A percentile compares a stretch with the other conserved stretches of the same genome.
These are phyloP conservation scores for Stenolophus ochropezus DNA, from an alignment of 2,888 invertebrate species.

Conservation along the genomic window DNA sequence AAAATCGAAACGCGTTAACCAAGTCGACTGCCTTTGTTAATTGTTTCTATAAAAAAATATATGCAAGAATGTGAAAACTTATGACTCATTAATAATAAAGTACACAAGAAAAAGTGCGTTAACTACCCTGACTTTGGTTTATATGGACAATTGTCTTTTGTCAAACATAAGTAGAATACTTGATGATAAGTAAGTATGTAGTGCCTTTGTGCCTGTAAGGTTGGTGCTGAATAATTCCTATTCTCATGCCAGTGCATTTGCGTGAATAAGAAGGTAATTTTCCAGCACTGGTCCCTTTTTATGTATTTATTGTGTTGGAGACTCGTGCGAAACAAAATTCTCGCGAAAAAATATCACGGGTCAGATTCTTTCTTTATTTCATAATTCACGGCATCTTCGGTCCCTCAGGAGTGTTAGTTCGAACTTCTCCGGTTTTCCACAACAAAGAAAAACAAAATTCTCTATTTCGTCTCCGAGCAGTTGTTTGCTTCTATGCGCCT, in stretches of 20 bases:
- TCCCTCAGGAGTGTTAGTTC: neutral
- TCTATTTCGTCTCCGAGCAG: neutral
- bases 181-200: too few relatives aligned
- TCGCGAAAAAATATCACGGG: neutral
- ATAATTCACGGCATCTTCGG: conserved; percentile 7
- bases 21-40: too few relatives aligned
- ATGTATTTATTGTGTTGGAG: conserved; percentile 5
- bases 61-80: too few relatives aligned
- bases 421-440: neutral
- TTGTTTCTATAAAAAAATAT: too few relatives aligned
- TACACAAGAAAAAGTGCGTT: too few relatives aligned
- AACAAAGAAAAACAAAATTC: conserved; percentile 12
- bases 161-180: too few relatives aligned
- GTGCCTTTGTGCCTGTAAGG: too few relatives aligned
- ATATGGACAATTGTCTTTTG: too few relatives aligned
- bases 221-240: neutral
- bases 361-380: conserved; percentile 24
- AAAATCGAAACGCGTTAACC: too few relatives aligned
- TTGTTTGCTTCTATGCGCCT: neutral
- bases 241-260: neutral
- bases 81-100: too few relatives aligned
- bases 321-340: neutral
- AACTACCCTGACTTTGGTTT: too few relatives aligned
- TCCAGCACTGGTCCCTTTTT: neutral
- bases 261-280: neutral